phyloP scores from a whole-genome alignment of 1,140 invertebrate species.

The Littorina saxatilis region DNA sequence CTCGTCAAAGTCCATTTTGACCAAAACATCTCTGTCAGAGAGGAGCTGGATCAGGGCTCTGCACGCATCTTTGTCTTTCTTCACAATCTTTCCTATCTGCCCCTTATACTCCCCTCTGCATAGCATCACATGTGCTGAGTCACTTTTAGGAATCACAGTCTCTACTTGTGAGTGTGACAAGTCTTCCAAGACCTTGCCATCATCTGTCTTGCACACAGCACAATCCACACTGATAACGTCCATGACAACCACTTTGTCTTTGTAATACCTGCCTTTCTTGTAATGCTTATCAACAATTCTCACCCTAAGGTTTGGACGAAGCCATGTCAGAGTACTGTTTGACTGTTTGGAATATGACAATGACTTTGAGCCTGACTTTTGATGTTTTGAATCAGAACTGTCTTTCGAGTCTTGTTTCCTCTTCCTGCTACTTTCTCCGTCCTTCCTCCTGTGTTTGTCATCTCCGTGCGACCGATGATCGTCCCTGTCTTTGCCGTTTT shows the following conservation, averaged over 20 bases:
- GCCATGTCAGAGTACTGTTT: conserved; percentile 57
- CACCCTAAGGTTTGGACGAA: conserved; percentile 72
- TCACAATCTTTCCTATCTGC: conserved; percentile 71
- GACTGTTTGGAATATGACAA: not conserved
- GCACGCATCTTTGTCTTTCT: conserved; percentile 69
- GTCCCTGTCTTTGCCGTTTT: conserved; percentile 8
- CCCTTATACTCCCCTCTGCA: conserved; percentile 72
- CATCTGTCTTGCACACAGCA: conserved; percentile 74
- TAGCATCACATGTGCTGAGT: conserved; percentile 69
- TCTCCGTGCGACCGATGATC: conserved; percentile 29
- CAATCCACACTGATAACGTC: conserved; percentile 69
- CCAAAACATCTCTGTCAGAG: conserved; percentile 64
- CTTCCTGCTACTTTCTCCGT: conserved; percentile 38
- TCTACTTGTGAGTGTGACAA: conserved; percentile 72
- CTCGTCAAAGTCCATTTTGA: conserved; percentile 73
- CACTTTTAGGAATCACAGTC: conserved; percentile 74
- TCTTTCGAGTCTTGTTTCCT: conserved; percentile 36
- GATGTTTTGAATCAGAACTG: not conserved
- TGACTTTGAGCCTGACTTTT: conserved; percentile 36
- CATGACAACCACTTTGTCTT: conserved; percentile 73
- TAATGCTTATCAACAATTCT: conserved; percentile 73
- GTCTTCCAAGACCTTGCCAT: conserved; percentile 72
- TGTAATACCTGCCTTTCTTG: conserved; percentile 75
- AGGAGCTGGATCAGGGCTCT: conserved; percentile 71
- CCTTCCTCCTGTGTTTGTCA: conserved; percentile 35